These are phyloP conservation scores for Criorhina ranunculi DNA, from an alignment of 2,888 invertebrate species.

Conservation along the genomic window DNA sequence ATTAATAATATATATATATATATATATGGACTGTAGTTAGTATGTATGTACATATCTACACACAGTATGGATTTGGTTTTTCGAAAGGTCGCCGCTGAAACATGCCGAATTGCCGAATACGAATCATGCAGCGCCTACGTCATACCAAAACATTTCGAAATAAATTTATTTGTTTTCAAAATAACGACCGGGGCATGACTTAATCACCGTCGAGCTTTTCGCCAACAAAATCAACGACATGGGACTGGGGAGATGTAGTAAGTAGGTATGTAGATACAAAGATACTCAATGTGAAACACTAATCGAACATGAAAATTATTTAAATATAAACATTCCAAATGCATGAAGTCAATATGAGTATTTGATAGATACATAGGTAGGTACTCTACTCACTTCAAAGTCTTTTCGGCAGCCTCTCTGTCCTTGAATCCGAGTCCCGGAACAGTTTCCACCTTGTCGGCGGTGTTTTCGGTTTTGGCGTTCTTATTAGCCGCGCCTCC, in stretches of 20 bases:
- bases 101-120: constrained; percentile 39
- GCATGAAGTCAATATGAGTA: constrained; percentile 50
- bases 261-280: constrained; percentile 27
- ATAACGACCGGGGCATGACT: constrained; percentile 66
- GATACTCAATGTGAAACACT: constrained; percentile 12
- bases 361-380: not conserved
- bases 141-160: constrained; percentile 54
- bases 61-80: constrained; percentile 46
- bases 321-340: constrained; percentile 67
- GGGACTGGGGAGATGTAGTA: constrained; percentile 4
- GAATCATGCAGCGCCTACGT: constrained; percentile 63
- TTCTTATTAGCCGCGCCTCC: constrained; percentile 83
- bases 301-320: constrained; percentile 49
- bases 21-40: no score
- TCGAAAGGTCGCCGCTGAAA: constrained; percentile 49
- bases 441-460: constrained; percentile 87
- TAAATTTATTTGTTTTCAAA: constrained; percentile 65
- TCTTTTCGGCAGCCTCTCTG: constrained; percentile 89
- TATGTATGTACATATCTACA: not conserved
- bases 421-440: constrained; percentile 92
- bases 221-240: constrained; percentile 20
- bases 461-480: constrained; percentile 85
- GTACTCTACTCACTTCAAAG: constrained; percentile 85
- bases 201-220: constrained; percentile 61
- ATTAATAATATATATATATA: constrained; percentile 16